phyloP scores from a whole-genome alignment of 2,113 vertebrate genomes.

The Neodon shergylaensis region DNA sequence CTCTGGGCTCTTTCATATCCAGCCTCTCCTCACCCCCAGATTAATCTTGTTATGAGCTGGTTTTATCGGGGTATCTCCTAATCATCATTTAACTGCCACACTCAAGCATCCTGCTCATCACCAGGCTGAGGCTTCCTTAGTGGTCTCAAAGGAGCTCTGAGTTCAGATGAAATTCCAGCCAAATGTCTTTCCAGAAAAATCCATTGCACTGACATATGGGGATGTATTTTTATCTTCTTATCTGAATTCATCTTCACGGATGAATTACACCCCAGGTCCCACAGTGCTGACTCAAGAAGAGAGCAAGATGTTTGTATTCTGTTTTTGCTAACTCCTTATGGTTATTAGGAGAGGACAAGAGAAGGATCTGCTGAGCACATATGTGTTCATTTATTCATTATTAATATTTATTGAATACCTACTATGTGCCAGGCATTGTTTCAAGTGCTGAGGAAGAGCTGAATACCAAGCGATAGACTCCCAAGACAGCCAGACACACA shows the following conservation, averaged over 20 bases:
- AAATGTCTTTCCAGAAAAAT: constrained; percentile 36
- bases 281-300: not conserved
- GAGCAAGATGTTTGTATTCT: not conserved
- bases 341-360: not conserved
- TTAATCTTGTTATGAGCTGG: constrained; percentile 64
- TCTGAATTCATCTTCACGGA: constrained; percentile 30
- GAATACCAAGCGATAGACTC: not conserved
- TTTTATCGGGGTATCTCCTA: not conserved
- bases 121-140: not conserved
- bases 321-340: not conserved
- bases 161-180: not conserved
- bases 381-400: not conserved
- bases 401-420: not conserved
- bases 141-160: not conserved
- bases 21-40: constrained; percentile 22
- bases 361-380: not conserved
- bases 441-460: not conserved
- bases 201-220: not conserved
- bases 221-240: not conserved
- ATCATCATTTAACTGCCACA: constrained; percentile 27
- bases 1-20: constrained; percentile 62
- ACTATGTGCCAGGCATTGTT: not conserved
- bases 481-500: not conserved
- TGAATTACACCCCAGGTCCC: not conserved
- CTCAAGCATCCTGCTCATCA: not conserved